A percentile compares a stretch with the other conserved stretches of the same genome.
Conservation (phyloP, 2,888 invertebrate species). For the Maniola hyperantus region DNA sequence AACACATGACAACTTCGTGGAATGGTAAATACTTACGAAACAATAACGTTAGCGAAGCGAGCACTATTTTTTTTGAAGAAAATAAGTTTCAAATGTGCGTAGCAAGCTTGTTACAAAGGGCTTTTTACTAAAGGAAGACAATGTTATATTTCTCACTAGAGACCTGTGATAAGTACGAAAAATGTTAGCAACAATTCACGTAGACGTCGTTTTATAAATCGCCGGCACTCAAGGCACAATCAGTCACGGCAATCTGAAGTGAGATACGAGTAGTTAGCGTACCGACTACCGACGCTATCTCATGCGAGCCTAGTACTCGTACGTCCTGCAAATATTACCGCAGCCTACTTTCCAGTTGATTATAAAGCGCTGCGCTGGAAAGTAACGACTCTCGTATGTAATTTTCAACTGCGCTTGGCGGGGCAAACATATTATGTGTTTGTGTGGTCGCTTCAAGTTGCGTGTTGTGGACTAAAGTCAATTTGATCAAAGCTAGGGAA, state of each 20-base stretch:
- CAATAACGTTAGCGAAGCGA: too few species aligned
- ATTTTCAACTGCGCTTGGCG: slow-evolving; percentile 37
- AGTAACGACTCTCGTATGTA: slow-evolving; percentile 42
- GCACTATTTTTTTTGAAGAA: too few species aligned
- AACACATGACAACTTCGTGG: too few species aligned
- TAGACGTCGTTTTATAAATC: slow-evolving; percentile 29
- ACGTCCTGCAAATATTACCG: slow-evolving; percentile 41
- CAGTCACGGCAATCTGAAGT: slow-evolving; percentile 38
- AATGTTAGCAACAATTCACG: neutral
- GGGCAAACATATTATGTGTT: slow-evolving; percentile 36
- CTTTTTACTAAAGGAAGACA: neutral
- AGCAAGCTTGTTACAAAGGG: too few species aligned
- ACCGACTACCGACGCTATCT: slow-evolving; percentile 44
- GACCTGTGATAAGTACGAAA: neutral
- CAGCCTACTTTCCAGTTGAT: slow-evolving; percentile 39
- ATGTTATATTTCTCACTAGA: neutral
- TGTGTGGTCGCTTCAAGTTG: slow-evolving; percentile 37
- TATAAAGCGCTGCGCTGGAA: slow-evolving; percentile 40
- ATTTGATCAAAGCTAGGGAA: slow-evolving; percentile 24
- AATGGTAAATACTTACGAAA: too few species aligned
- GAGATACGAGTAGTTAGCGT: slow-evolving; percentile 42
- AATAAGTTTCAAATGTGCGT: too few species aligned
- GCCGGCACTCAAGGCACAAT: slow-evolving; percentile 33
- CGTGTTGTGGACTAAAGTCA: slow-evolving; percentile 32
- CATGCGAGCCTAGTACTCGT: slow-evolving; percentile 37